phyloP scores from a whole-genome alignment of 2,888 invertebrate species.

The Podabrus alpinus region DNA sequence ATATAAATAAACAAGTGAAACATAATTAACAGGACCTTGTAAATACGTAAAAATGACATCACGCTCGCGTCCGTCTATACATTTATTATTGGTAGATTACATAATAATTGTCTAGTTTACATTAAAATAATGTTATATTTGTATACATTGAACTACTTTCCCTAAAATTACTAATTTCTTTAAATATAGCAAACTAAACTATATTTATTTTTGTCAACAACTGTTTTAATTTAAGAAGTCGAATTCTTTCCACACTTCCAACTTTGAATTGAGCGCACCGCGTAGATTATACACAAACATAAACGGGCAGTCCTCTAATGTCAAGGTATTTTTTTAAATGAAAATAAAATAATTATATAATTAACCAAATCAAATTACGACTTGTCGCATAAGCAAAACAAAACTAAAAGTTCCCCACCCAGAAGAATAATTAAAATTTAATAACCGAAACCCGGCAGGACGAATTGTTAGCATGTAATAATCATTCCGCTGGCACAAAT shows the following conservation, averaged over 20 bases:
- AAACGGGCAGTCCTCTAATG: neutral
- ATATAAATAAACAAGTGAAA: constrained; percentile 26
- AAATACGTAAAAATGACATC: constrained; percentile 25
- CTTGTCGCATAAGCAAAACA: too few species aligned
- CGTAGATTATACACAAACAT: neutral
- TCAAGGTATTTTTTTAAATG: neutral
- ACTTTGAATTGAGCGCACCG: neutral
- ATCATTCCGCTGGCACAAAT: neutral
- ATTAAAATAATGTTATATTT: neutral
- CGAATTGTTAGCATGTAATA: neutral
- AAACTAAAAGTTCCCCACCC: neutral
- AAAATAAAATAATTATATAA: neutral
- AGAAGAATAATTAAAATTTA: neutral
- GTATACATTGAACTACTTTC: neutral
- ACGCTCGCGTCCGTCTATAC: constrained; percentile 5
- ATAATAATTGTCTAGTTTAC: constrained; percentile 12
- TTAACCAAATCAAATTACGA: neutral
- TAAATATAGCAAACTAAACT: neutral
- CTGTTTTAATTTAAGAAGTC: neutral
- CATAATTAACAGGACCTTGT: constrained; percentile 28
- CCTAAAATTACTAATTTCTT: neutral
- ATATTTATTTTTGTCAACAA: neutral
- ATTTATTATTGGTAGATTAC: constrained; percentile 19
- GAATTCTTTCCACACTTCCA: neutral
- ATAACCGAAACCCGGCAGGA: neutral